Evolutionary conservation across 2,888 invertebrate species (phyloP).

Genomic region (Tineola bisselliella): DNA sequence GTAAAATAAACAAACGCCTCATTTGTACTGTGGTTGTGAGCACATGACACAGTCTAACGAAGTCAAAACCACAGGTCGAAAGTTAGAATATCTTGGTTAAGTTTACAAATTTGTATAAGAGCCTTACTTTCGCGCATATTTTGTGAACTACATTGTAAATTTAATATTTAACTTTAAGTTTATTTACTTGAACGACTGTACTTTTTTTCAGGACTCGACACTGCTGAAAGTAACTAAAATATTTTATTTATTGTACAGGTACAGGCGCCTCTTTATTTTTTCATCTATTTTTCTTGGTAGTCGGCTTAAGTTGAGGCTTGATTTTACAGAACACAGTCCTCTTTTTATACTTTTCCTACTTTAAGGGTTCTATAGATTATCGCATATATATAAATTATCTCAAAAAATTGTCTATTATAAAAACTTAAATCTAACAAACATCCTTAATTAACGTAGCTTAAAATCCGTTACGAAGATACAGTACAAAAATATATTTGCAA

Average conservation of each 20-base stretch:
- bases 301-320: too few species aligned
- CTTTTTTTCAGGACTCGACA: too few species aligned
- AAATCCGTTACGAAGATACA: neutral
- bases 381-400: too few species aligned
- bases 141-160: neutral
- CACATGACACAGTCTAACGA: neutral
- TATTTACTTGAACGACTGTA: neutral
- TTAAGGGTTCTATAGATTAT: too few species aligned
- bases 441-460: neutral
- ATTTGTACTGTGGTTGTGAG: conserved; percentile 1
- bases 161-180: neutral
- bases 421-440: neutral
- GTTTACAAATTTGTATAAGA: neutral
- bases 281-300: too few species aligned
- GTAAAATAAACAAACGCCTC: neutral
- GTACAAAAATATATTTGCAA: neutral
- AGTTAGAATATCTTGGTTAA: conserved; percentile 3
- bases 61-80: conserved; percentile 4
- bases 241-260: too few species aligned
- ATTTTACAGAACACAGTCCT: too few species aligned
- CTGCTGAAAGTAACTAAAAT: too few species aligned
- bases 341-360: too few species aligned
- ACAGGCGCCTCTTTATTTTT: too few species aligned
- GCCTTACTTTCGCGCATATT: neutral
- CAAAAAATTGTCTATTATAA: too few species aligned